Evolutionary conservation across 2,113 vertebrate genomes (phyloP).

Genomic region (Puffinus mauretanicus): DNA sequence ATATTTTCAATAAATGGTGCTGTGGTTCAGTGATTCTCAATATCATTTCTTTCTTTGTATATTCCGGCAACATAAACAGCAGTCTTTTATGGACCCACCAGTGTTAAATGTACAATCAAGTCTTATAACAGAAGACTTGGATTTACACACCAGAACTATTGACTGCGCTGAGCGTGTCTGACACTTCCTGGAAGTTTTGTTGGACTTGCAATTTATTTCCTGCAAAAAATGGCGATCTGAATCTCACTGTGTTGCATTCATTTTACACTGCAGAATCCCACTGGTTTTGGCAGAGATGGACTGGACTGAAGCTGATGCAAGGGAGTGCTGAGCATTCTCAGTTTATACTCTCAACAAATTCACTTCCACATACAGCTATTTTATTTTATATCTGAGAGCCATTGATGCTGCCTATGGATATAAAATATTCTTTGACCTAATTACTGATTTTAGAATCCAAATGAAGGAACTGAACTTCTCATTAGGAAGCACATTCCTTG

Average conservation of each 20-base stretch:
- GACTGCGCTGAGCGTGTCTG: neutral
- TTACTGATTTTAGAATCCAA: constrained; percentile 1
- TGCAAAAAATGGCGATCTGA: neutral
- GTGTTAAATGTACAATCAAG: neutral
- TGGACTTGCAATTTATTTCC: neutral
- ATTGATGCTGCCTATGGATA: neutral
- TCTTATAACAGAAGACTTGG: neutral
- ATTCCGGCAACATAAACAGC: neutral
- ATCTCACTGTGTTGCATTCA: neutral
- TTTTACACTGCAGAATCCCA: neutral
- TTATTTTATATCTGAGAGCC: neutral
- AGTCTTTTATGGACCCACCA: neutral
- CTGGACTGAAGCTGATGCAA: neutral
- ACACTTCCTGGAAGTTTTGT: neutral
- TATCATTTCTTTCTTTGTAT: neutral
- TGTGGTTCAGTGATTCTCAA: neutral
- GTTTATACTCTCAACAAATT: neutral
- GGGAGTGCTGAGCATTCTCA: neutral
- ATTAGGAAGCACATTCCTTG: neutral
- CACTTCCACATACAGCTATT: neutral
- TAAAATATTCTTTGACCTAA: neutral
- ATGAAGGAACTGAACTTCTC: neutral
- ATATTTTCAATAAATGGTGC: neutral
- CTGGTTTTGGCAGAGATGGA: neutral
- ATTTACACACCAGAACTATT: neutral